phyloP scores from a whole-genome alignment of 2,888 invertebrate species.

The Phania funesta region DNA sequence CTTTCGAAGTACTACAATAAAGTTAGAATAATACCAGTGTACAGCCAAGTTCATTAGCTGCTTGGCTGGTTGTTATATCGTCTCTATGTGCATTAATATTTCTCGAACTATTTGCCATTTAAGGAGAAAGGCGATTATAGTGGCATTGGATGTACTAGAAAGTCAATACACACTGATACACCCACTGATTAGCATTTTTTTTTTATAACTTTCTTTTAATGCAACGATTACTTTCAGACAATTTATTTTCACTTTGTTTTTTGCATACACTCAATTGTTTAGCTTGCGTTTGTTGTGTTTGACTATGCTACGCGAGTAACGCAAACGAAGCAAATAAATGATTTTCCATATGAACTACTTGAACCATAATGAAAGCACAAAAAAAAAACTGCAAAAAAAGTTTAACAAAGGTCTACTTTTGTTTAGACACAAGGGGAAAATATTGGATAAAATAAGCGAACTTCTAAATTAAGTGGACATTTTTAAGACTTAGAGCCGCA shows the following conservation, averaged over 20 bases:
- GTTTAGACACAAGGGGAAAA: background rate
- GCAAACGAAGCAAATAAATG: constrained; percentile 59
- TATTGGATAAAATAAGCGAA: too few species aligned
- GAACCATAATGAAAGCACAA: constrained; percentile 24
- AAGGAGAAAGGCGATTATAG: background rate
- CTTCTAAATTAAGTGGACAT: too few species aligned
- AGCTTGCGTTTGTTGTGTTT: constrained; percentile 12
- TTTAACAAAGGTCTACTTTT: constrained; percentile 5
- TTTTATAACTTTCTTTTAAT: constrained; percentile 42
- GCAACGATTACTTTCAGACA: constrained; percentile 62
- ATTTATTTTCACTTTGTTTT: constrained; percentile 38
- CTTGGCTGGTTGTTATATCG: background rate
- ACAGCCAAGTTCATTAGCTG: background rate
- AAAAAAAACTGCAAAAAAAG: background rate
- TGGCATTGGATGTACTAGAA: background rate
- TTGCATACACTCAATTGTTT: constrained; percentile 13
- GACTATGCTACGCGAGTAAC: constrained; percentile 21
- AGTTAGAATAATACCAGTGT: background rate
- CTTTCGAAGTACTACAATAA: background rate
- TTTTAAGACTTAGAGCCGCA: too few species aligned
- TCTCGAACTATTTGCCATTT: background rate
- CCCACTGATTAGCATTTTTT: constrained; percentile 46
- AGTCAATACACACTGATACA: constrained; percentile 13
- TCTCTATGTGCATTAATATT: background rate
- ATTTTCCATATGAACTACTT: constrained; percentile 59